Evolutionary conservation across 1,140 invertebrate species (phyloP).

Genomic region (Melanaphis sacchari): DNA sequence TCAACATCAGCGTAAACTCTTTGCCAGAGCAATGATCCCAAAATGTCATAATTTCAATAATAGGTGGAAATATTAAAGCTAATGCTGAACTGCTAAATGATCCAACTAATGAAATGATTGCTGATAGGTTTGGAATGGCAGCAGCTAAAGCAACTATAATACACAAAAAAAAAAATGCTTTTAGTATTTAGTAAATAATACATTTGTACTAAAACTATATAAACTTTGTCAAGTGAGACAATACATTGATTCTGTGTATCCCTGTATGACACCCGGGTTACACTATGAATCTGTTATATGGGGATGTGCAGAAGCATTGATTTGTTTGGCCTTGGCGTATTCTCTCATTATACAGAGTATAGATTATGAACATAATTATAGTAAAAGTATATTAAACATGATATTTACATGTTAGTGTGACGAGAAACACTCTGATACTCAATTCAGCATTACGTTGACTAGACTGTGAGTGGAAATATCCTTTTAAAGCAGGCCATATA

Average conservation of each 20-base stretch:
- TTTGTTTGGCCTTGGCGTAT: background rate
- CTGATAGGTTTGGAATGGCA: slow-evolving; percentile 84
- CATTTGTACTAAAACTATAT: background rate
- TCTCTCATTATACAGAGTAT: background rate
- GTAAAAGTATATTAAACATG: background rate
- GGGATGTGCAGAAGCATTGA: background rate
- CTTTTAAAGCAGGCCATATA: slow-evolving; percentile 69
- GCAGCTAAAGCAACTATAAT: slow-evolving; percentile 80
- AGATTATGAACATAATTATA: background rate
- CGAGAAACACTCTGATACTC: slow-evolving; percentile 73
- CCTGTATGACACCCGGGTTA: too few relatives aligned
- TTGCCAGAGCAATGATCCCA: slow-evolving; percentile 73
- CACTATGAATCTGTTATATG: too few relatives aligned
- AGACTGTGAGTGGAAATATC: slow-evolving; percentile 58
- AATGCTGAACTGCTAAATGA: slow-evolving; percentile 88
- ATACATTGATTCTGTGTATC: too few relatives aligned
- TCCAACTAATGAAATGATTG: slow-evolving; percentile 90
- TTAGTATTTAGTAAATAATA: slow-evolving; percentile 45
- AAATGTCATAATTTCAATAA: slow-evolving; percentile 87
- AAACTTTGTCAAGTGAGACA: background rate
- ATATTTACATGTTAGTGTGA: slow-evolving; percentile 81
- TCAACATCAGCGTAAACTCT: slow-evolving; percentile 68
- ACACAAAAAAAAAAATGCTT: background rate
- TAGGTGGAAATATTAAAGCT: slow-evolving; percentile 88
- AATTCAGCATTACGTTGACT: slow-evolving; percentile 71